Conservation (phyloP, 2,888 invertebrate genomes). For the Sycophila texana region DNA sequence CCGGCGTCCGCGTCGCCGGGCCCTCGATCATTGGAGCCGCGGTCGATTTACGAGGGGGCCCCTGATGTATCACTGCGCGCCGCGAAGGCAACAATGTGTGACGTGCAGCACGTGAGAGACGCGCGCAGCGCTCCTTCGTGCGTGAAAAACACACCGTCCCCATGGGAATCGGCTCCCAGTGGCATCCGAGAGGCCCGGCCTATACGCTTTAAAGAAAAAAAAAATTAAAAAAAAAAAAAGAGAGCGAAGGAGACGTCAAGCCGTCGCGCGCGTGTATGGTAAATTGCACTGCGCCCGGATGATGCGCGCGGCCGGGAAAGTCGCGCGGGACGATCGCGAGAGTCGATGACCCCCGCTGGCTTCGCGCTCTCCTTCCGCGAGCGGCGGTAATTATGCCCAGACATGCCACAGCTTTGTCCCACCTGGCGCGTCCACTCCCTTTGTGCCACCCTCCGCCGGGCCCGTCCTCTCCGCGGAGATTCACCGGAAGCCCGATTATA, state of each 20-base stretch:
- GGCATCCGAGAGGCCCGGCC: conserved; percentile 20
- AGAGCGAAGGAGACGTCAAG: not conserved
- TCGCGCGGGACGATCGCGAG: not conserved
- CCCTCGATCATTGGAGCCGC: conserved; percentile 9
- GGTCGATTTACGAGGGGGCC: conserved; percentile 29
- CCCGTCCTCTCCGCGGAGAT: no score
- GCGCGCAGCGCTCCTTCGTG: conserved; percentile 22
- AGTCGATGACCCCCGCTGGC: conserved; percentile 38
- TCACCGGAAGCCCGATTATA: not conserved
- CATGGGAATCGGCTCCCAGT: conserved; percentile 29
- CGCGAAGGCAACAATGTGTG: not conserved
- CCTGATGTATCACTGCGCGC: not conserved
- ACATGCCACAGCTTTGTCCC: conserved; percentile 11
- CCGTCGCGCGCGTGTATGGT: not conserved
- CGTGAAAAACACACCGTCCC: conserved; percentile 33
- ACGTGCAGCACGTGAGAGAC: not conserved
- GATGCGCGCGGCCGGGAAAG: not conserved
- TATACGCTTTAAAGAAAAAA: not conserved
- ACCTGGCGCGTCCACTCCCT: conserved; percentile 15
- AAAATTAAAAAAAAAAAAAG: not conserved
- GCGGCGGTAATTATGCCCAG: conserved; percentile 41
- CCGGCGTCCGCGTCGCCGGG: no score
- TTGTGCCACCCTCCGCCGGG: no score
- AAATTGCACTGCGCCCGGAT: conserved; percentile 16
- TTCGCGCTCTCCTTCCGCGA: not conserved